These are phyloP conservation scores for Hartigia nigra DNA, from an alignment of 2,888 invertebrate genomes.

Conservation along the genomic window DNA sequence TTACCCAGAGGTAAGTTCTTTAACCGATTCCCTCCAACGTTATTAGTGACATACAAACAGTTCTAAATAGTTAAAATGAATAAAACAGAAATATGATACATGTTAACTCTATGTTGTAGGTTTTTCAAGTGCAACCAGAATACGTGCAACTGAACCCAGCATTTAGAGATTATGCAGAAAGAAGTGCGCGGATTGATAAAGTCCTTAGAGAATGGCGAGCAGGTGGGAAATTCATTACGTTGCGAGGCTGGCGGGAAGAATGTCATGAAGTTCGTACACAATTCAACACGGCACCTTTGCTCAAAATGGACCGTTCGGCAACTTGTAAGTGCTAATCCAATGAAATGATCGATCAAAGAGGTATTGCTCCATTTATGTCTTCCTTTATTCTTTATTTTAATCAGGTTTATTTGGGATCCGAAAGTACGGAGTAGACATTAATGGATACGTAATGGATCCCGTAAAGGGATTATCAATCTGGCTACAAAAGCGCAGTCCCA, in stretches of 20 bases:
- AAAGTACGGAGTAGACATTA: constrained; percentile 95
- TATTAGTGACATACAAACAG: not conserved
- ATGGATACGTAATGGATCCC: constrained; percentile 89
- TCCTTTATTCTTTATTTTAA: not conserved
- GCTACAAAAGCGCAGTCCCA: constrained; percentile 90
- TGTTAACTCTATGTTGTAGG: constrained; percentile 62
- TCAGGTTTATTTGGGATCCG: constrained; percentile 88
- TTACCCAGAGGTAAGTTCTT: constrained; percentile 80
- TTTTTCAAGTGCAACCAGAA: constrained; percentile 78
- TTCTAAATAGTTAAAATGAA: not conserved
- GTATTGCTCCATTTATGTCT: not conserved
- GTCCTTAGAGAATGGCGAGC: constrained; percentile 81
- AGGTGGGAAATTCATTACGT: constrained; percentile 81
- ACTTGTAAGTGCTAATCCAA: constrained; percentile 72
- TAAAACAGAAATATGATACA: not conserved
- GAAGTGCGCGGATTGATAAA: constrained; percentile 81
- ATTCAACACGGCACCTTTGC: constrained; percentile 71
- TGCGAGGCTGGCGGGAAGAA: constrained; percentile 95
- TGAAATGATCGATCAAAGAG: not conserved
- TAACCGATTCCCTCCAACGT: not conserved
- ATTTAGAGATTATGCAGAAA: constrained; percentile 85
- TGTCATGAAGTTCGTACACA: constrained; percentile 91
- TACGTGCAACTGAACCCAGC: constrained; percentile 88
- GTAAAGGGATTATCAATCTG: constrained; percentile 89
- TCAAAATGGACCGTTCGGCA: constrained; percentile 91